A percentile compares a stretch with the other conserved stretches of the same genome.
These are phyloP conservation scores for Tetranychus urticae DNA, from an alignment of 1,140 invertebrate species.

Conservation along the genomic window DNA sequence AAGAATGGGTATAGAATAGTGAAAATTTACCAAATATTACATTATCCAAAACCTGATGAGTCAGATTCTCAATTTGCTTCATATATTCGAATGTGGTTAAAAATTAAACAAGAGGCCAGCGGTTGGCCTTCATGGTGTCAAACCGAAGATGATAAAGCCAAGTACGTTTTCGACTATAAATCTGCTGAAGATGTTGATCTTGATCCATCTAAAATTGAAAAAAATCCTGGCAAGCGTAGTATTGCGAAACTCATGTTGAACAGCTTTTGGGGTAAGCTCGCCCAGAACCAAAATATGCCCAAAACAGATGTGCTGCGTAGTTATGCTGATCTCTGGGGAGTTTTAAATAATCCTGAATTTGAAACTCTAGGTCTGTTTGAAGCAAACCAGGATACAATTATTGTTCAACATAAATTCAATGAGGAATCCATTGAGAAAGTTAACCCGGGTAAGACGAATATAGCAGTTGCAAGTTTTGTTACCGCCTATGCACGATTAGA, in stretches of 20 bases:
- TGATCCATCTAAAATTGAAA: constrained; percentile 16
- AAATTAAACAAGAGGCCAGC: constrained; percentile 9
- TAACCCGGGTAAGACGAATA: constrained; percentile 14
- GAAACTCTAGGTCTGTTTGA: background rate
- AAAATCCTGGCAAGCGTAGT: constrained; percentile 17
- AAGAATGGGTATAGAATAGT: constrained; percentile 18
- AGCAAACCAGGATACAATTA: background rate
- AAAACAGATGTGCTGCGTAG: constrained; percentile 13
- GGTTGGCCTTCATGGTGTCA: constrained; percentile 14
- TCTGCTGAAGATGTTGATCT: constrained; percentile 19
- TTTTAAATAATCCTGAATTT: constrained; percentile 12
- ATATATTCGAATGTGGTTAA: background rate
- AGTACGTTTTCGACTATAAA: constrained; percentile 18
- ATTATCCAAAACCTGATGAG: background rate
- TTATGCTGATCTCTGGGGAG: constrained; percentile 13
- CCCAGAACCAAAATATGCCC: constrained; percentile 2
- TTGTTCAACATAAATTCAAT: background rate
- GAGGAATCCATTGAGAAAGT: background rate
- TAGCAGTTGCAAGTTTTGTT: constrained; percentile 19
- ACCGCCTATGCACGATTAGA: constrained; percentile 21
- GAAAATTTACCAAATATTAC: constrained; percentile 9
- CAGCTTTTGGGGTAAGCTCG: constrained; percentile 16
- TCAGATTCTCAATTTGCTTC: background rate
- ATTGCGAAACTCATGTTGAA: background rate
- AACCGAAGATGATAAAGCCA: constrained; percentile 13